Evolutionary conservation across 2,797 vertebrate species (phyloP).

Genomic region (Pachyuromys duprasi): DNA sequence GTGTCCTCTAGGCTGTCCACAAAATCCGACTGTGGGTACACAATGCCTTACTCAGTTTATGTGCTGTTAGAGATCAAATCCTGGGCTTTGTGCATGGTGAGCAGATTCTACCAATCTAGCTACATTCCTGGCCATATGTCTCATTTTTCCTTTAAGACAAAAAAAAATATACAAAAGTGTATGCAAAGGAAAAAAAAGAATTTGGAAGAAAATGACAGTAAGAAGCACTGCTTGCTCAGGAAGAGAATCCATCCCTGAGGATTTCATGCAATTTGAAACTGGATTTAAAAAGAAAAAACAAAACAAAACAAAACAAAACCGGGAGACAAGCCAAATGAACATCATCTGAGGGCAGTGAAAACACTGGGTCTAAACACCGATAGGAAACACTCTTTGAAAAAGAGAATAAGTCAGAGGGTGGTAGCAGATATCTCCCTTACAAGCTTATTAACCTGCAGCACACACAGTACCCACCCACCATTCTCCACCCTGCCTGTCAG

Average conservation of each 20-base stretch:
- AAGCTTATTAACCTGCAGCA: conserved; percentile 51
- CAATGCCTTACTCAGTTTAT: not conserved
- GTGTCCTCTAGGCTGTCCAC: not conserved
- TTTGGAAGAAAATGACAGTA: conserved; percentile 36
- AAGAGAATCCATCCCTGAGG: not conserved
- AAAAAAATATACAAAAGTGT: conserved; percentile 25
- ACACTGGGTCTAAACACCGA: conserved; percentile 34
- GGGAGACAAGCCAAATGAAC: conserved; percentile 2
- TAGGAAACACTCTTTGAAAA: conserved; percentile 54
- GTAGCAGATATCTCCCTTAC: conserved; percentile 17
- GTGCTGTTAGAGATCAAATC: not conserved
- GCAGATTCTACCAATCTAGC: not conserved
- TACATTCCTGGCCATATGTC: not conserved
- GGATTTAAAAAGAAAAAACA: conserved; percentile 23
- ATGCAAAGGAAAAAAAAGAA: not conserved
- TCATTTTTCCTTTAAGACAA: not conserved
- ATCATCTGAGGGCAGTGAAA: conserved; percentile 35
- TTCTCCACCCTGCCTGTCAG: conserved; percentile 2
- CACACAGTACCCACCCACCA: not conserved
- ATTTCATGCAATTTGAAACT: conserved; percentile 33
- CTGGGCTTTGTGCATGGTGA: not conserved
- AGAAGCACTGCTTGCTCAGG: conserved; percentile 27
- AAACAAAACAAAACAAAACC: no score
- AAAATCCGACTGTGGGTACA: not conserved
- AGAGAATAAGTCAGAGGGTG: conserved; percentile 27